Conservation (phyloP, 64 coral and sea anemone genomes). For the Actinia equina region DNA sequence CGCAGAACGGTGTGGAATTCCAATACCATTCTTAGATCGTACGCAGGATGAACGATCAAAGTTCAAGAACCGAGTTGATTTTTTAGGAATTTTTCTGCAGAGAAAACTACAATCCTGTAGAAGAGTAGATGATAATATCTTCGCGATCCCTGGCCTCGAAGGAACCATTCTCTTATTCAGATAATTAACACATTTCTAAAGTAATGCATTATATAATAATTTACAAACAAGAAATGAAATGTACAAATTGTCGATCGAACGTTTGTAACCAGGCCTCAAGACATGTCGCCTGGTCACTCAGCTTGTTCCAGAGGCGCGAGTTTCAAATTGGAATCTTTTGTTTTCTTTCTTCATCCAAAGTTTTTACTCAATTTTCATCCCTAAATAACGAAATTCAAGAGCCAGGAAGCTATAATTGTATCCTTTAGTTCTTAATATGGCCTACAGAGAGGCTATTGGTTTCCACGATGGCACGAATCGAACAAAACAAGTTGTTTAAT, state of each 20-base stretch:
- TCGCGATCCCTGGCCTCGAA: neutral
- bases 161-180: neutral
- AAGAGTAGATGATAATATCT: neutral
- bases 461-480: neutral
- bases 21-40: neutral
- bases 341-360: neutral
- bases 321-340: neutral
- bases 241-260: neutral
- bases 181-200: neutral
- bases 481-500: neutral
- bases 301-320: neutral
- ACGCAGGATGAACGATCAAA: neutral
- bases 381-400: neutral
- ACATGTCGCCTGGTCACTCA: neutral
- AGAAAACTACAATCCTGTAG: neutral
- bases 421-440: neutral
- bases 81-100: neutral
- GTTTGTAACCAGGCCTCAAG: neutral
- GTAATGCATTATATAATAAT: no score
- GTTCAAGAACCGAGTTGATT: neutral
- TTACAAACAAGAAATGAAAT: neutral
- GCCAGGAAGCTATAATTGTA: neutral
- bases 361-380: neutral
- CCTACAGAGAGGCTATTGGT: neutral
- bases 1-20: neutral